phyloP scores from a whole-genome alignment of 2,888 invertebrate species.

The Netelia fuscicornis region DNA sequence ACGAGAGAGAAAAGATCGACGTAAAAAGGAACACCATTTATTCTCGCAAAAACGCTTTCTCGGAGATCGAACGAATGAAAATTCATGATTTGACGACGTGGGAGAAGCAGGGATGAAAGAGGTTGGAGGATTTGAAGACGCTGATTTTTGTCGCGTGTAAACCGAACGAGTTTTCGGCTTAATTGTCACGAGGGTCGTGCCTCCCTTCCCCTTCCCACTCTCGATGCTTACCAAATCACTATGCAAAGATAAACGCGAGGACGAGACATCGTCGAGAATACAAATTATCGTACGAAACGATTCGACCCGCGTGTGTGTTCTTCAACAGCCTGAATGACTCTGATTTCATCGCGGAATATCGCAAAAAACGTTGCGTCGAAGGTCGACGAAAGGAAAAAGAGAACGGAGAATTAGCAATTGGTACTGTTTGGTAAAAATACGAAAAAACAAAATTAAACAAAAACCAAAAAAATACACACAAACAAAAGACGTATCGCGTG shows the following conservation, averaged over 20 bases:
- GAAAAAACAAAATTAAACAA: neutral
- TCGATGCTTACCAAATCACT: conserved; percentile 49
- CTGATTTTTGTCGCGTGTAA: conserved; percentile 10
- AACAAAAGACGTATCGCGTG: conserved; percentile 49
- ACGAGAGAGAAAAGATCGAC: neutral
- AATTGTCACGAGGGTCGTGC: conserved; percentile 45
- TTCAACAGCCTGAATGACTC: conserved; percentile 20
- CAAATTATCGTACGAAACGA: conserved; percentile 12
- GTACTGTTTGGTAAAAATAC: too few relatives aligned
- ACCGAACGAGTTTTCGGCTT: conserved; percentile 51
- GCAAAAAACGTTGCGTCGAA: conserved; percentile 44
- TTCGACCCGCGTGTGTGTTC: conserved; percentile 24
- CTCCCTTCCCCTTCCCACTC: neutral
- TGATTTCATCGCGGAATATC: conserved; percentile 38
- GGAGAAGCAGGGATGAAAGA: neutral
- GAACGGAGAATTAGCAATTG: neutral
- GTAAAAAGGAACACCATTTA: too few relatives aligned
- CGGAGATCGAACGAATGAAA: conserved; percentile 61
- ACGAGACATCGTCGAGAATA: conserved; percentile 36
- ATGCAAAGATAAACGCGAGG: conserved; percentile 49
- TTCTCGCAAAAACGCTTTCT: conserved; percentile 53
- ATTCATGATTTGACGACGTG: conserved; percentile 56
- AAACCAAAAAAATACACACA: conserved; percentile 21
- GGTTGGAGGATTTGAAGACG: neutral
- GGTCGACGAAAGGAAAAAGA: conserved; percentile 8